Percentiles rank a stretch among this genome's conserved stretches.
phyloP scores from a whole-genome alignment of 2,888 invertebrate species.

The Amphipoea lucens region DNA sequence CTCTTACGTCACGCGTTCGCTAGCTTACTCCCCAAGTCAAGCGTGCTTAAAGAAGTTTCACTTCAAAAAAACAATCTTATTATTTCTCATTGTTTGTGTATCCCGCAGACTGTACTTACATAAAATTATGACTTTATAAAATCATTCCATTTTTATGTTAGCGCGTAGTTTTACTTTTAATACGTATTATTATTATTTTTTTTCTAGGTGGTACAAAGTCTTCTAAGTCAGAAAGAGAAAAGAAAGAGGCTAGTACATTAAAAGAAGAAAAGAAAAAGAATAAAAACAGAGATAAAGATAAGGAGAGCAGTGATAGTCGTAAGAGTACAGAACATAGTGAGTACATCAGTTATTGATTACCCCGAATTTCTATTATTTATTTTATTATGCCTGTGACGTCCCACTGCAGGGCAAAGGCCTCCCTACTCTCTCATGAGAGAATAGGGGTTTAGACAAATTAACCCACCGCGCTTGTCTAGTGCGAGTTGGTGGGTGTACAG shows the following conservation, averaged over 20 bases:
- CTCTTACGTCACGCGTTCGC: no score
- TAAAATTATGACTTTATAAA: no score
- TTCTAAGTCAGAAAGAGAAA: slow-evolving; percentile 82
- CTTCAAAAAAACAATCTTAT: background rate
- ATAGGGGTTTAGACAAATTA: no score
- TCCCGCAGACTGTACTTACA: background rate
- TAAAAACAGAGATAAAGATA: slow-evolving; percentile 87
- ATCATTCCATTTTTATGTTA: background rate
- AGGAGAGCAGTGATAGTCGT: slow-evolving; percentile 84
- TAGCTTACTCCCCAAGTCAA: no score
- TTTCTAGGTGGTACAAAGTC: slow-evolving; percentile 80
- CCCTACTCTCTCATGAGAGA: no score
- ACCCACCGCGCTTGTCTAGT: no score
- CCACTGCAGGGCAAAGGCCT: no score
- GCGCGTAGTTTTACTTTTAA: background rate
- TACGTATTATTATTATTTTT: background rate
- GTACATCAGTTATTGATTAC: slow-evolving; percentile 59
- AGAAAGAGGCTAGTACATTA: slow-evolving; percentile 86
- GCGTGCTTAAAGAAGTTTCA: no score
- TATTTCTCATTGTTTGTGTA: background rate
- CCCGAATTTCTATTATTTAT: background rate
- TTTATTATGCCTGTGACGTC: no score
- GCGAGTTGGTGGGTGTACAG: no score
- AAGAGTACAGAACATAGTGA: slow-evolving; percentile 88
- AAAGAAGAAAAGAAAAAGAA: slow-evolving; percentile 87